Percentiles rank a stretch among this genome's conserved stretches.
These are phyloP conservation scores for Poeciliopsis gracilis DNA, from an alignment of 2,797 vertebrate species.

Conservation along the genomic window DNA sequence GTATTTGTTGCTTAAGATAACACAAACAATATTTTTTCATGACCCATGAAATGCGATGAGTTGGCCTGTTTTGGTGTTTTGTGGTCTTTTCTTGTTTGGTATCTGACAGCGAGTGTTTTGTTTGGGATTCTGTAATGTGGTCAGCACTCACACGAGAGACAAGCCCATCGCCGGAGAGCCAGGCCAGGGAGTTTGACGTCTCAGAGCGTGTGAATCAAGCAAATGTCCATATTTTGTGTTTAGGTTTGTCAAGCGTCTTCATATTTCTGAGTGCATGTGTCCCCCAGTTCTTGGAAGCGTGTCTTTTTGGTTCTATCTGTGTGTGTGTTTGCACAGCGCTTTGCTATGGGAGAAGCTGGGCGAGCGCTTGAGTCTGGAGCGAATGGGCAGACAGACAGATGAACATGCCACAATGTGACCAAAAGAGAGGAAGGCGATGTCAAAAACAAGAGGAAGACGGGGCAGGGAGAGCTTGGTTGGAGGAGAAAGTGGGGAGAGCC, in stretches of 20 bases:
- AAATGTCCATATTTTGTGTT: slow-evolving; percentile 36
- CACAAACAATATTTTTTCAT: slow-evolving; percentile 36
- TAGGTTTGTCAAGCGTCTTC: slow-evolving; percentile 16
- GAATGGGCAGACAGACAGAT: slow-evolving; percentile 55
- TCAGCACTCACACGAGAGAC: slow-evolving; percentile 67
- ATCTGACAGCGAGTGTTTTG: slow-evolving; percentile 62
- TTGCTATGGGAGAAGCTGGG: slow-evolving; percentile 63
- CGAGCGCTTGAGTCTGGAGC: slow-evolving; percentile 55
- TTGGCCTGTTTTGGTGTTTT: slow-evolving; percentile 55
- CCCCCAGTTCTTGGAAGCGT: slow-evolving; percentile 44
- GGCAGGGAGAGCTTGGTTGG: slow-evolving; percentile 42
- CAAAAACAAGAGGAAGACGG: slow-evolving; percentile 62
- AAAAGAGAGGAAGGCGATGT: slow-evolving; percentile 54
- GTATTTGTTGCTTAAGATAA: slow-evolving; percentile 54
- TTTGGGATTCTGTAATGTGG: slow-evolving; percentile 73
- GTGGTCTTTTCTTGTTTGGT: slow-evolving; percentile 62
- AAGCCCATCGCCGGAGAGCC: slow-evolving; percentile 30
- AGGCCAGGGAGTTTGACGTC: slow-evolving; percentile 21
- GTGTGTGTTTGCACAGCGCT: slow-evolving; percentile 55
- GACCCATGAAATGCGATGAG: slow-evolving; percentile 63
- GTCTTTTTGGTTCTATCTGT: slow-evolving; percentile 31
- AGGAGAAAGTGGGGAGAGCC: slow-evolving; percentile 59
- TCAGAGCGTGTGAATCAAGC: slow-evolving; percentile 33
- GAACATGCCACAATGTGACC: slow-evolving; percentile 69
- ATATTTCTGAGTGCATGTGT: slow-evolving; percentile 41